Evolutionary conservation across 2,888 invertebrate species (phyloP).

Genomic region (Amphimallon solstitiale): DNA sequence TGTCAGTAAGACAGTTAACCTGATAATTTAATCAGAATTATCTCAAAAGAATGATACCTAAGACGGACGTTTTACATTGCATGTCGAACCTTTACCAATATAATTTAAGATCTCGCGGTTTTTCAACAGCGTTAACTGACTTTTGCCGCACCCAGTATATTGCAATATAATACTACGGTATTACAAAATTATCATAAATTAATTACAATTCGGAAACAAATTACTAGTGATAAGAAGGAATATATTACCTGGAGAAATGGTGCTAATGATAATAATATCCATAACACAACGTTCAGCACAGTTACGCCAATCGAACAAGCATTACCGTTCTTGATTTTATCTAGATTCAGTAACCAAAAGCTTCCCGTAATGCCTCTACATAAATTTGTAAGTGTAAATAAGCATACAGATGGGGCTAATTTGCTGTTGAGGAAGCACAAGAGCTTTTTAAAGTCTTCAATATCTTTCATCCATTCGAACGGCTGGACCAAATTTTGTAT

Average conservation of each 20-base stretch:
- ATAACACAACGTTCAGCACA: slow-evolving; percentile 70
- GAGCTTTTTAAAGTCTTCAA: slow-evolving; percentile 81
- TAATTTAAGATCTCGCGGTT: no score
- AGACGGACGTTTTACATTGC: no score
- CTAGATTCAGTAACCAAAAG: slow-evolving; percentile 73
- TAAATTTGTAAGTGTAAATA: slow-evolving; percentile 79
- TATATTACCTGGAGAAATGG: slow-evolving; percentile 77
- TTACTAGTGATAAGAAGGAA: no score
- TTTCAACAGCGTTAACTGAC: no score
- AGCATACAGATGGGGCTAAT: slow-evolving; percentile 78
- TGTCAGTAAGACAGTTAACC: no score
- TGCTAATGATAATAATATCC: slow-evolving; percentile 72
- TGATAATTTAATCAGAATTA: no score
- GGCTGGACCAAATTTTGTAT: slow-evolving; percentile 78
- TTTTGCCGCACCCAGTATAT: no score
- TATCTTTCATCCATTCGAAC: slow-evolving; percentile 84
- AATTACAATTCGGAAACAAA: no score
- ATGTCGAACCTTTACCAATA: no score
- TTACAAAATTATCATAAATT: no score
- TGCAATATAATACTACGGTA: no score
- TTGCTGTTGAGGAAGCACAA: slow-evolving; percentile 81
- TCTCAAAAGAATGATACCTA: no score
- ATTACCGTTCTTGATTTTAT: slow-evolving; percentile 63
- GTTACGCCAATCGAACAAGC: slow-evolving; percentile 70
- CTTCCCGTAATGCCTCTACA: slow-evolving; percentile 78